phyloP scores from a whole-genome alignment of 2,113 vertebrate genomes.

The Dicaeum eximium region DNA sequence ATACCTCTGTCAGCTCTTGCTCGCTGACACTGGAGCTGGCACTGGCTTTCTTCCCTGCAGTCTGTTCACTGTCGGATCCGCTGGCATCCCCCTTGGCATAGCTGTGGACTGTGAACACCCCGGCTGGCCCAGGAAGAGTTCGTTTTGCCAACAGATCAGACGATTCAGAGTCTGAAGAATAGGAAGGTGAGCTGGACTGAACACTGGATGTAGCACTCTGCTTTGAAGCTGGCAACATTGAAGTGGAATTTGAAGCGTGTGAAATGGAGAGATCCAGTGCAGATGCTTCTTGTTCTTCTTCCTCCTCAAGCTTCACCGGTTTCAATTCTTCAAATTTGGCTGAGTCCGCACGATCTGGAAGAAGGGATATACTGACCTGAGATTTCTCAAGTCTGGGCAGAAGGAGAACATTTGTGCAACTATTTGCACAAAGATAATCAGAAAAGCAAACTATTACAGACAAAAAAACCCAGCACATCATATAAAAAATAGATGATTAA shows the following conservation, averaged over 20 bases:
- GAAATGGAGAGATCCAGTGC: conserved; percentile 74
- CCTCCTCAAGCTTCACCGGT: conserved; percentile 65
- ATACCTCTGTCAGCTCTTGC: conserved; percentile 74
- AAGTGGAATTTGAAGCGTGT: conserved; percentile 65
- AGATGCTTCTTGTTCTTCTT: conserved; percentile 69
- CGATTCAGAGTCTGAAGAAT: conserved; percentile 81
- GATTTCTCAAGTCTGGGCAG: background rate
- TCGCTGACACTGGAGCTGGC: conserved; percentile 56
- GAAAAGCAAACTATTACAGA: background rate
- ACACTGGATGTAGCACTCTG: conserved; percentile 32
- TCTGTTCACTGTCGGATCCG: conserved; percentile 37
- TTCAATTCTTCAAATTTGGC: conserved; percentile 77
- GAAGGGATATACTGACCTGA: background rate
- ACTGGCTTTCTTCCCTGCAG: conserved; percentile 63
- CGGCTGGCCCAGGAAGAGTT: conserved; percentile 75
- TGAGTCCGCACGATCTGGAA: conserved; percentile 64
- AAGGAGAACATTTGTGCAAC: background rate
- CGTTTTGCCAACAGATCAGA: conserved; percentile 79
- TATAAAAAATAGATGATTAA: background rate
- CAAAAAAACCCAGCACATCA: background rate
- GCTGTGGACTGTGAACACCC: conserved; percentile 84
- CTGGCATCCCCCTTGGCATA: conserved; percentile 77
- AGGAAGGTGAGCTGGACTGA: conserved; percentile 48
- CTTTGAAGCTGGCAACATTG: conserved; percentile 37
- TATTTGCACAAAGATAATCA: background rate